Percentiles rank a stretch among this genome's conserved stretches.
Conservation (phyloP, 2,797 vertebrate genomes). For the Cichlasoma orientale region DNA sequence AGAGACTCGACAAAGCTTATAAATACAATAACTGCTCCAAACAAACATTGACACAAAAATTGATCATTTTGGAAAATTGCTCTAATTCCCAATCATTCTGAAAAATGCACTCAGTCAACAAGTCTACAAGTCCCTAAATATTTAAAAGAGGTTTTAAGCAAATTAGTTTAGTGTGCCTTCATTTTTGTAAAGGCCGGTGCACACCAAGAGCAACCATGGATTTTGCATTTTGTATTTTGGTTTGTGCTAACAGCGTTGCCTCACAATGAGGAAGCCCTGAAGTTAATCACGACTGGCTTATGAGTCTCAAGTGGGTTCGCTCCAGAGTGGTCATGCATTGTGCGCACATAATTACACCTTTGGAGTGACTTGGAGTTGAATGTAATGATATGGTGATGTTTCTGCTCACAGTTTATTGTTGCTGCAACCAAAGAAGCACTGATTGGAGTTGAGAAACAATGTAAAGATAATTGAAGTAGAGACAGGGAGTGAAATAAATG, state of each 20-base stretch:
- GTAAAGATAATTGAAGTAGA: background rate
- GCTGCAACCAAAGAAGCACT: background rate
- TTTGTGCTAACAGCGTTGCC: background rate
- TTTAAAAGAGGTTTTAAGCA: background rate
- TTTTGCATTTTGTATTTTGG: background rate
- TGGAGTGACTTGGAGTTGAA: background rate
- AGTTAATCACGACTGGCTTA: background rate
- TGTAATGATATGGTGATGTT: background rate
- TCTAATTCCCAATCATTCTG: background rate
- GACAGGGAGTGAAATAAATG: constrained; percentile 11
- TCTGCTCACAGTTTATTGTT: background rate
- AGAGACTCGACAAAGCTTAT: background rate
- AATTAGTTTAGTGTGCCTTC: background rate
- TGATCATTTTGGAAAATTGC: background rate
- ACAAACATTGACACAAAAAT: background rate
- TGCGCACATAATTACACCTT: background rate
- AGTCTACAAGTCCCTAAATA: background rate
- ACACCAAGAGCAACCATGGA: background rate
- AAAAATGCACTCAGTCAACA: background rate
- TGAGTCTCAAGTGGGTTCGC: background rate
- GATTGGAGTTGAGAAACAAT: constrained; percentile 2
- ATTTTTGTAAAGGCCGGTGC: background rate
- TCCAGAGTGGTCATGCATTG: background rate
- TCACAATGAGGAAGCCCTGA: background rate
- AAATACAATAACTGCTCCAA: background rate